Evolutionary conservation across 2,797 vertebrate genomes (phyloP).

Genomic region (Propithecus perrieri): DNA sequence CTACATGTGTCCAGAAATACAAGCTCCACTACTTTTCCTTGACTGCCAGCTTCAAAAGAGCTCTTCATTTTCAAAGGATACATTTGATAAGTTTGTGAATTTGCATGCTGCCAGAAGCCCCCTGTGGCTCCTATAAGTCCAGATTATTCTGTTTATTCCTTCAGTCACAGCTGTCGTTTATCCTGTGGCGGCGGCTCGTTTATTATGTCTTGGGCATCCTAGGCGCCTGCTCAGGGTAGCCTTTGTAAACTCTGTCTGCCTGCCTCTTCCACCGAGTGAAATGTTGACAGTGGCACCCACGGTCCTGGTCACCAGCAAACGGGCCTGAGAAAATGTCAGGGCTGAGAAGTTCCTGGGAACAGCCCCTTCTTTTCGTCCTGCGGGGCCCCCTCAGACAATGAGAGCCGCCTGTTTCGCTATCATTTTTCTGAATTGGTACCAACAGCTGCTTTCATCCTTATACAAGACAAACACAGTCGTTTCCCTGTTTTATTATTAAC

Average conservation of each 20-base stretch:
- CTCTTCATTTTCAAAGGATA: conserved; percentile 82
- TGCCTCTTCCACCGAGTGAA: conserved; percentile 33
- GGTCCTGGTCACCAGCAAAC: neutral
- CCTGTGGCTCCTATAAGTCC: conserved; percentile 83
- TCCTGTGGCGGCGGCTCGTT: conserved; percentile 77
- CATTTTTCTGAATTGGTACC: conserved; percentile 54
- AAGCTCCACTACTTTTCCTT: conserved; percentile 64
- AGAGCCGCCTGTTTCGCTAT: neutral
- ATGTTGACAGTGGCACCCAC: neutral
- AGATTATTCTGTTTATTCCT: conserved; percentile 87
- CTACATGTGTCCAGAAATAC: conserved; percentile 31
- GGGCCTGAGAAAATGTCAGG: neutral
- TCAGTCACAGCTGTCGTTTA: conserved; percentile 85
- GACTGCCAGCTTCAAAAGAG: conserved; percentile 80
- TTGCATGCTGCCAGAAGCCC: conserved; percentile 81
- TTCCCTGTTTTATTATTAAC: conserved; percentile 82
- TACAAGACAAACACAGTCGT: conserved; percentile 70
- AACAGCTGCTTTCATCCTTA: conserved; percentile 80
- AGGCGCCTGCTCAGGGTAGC: conserved; percentile 69
- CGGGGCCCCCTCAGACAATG: neutral
- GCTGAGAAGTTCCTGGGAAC: neutral
- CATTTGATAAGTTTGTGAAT: conserved; percentile 80
- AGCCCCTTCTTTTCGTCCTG: neutral
- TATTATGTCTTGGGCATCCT: conserved; percentile 77
- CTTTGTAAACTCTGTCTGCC: conserved; percentile 73